Base-by-base conservation (phyloP, 2,888 invertebrate genomes). In the Aporophyla lueneburgensis region DNA sequence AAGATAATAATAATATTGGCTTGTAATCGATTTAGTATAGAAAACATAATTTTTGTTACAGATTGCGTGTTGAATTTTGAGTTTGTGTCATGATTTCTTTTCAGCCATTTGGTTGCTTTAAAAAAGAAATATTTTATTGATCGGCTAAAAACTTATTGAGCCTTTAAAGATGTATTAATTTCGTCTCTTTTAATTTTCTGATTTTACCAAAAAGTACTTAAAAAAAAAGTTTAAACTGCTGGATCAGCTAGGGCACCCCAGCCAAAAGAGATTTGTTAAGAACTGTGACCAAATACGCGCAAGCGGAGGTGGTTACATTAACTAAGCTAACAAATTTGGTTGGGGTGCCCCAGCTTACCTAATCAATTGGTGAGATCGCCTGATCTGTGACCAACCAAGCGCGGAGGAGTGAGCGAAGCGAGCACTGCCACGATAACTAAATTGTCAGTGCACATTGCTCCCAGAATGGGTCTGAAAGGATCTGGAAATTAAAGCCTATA, bases 1-100 rank as follows among this genome's bases (percentile, higher is more conserved):
- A 27, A 81, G 33, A 67, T 40, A 43, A 76, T 66, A 76, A 74
- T 74, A 78, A 81, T 62, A 51, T 75, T 6, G 43, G 54, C 19
- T 12, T 14, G 46, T 65, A 46, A 53, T 77, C 4, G 24, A 58
- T 63, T 33, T 3, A 9, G 21, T 33, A 46, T 19, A 33, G 19
- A 6, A 27, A 5, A 46, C 21, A 59, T 3, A 9, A 12, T 5
- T 27, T 46, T 40, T n/a, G 9, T 14, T 19, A 14, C 0, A 54
- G 12, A n/a, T 4, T 14, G 7, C 2, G 43, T 14, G 21, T 27
- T 33, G 12, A 43, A 9, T 49, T 14, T n/a, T 66, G 2, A n/a
- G 5, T 53, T 40, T 33, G 63, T 24, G 63, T 19, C 1, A 16
- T 16, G 33, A n/a, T n/a, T 67, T 51, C 3, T 51, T 14, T 3